Evolutionary conservation across 2,113 vertebrate genomes (phyloP), one percentile per base, ranked within the genome.

Genomic region (Diadophis punctatus): DNA sequence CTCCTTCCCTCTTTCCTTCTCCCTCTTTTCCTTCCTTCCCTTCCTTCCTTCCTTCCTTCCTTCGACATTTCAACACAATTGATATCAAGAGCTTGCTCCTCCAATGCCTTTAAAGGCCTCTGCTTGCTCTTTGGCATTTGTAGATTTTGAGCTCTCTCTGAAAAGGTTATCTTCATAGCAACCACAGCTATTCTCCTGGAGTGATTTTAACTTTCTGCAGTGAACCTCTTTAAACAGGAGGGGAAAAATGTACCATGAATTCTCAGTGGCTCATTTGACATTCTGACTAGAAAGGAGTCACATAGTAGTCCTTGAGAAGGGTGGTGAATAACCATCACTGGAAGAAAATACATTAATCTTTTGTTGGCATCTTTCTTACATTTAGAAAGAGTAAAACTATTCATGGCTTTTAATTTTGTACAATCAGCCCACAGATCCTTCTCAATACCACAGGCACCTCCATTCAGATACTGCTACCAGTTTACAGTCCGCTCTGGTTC

Each of bases 161-260:
- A 80, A 92, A 80, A 80, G 91, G 86, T 52, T 74, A 88, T 43
- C 49, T 53, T 55, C 91, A 30, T 53, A 92, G 86, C 87, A 80
- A 92, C 48, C 23, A 4, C 46, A 88, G 34, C 49, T 30, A 16
- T 89, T 48, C 39, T 88, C 86, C 34, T 20, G 34, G 18, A 80
- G 34, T 80, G 68, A 22, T 39, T 80, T 80, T 80, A 39, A 80
- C 18, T 16, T 46, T 91, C 51, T 52, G 14, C 60, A 88, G 8
- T 1, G 18, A 53, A n/a, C 49, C 22, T 27, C 25, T 80, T 88
- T 55, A 55, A 92, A 92, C 12, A 23, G 91, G 27, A n/a, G n/a
- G 2, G 43, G 1, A 1, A 2, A 4, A 22, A 1, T 53, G 16
- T 46, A 46, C 27, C 43, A 68, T 88, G 18, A 87, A 53, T 3